Evolutionary conservation across 2,888 invertebrate genomes (phyloP).

Genomic region (Caenorhabditis zanzibari): DNA sequence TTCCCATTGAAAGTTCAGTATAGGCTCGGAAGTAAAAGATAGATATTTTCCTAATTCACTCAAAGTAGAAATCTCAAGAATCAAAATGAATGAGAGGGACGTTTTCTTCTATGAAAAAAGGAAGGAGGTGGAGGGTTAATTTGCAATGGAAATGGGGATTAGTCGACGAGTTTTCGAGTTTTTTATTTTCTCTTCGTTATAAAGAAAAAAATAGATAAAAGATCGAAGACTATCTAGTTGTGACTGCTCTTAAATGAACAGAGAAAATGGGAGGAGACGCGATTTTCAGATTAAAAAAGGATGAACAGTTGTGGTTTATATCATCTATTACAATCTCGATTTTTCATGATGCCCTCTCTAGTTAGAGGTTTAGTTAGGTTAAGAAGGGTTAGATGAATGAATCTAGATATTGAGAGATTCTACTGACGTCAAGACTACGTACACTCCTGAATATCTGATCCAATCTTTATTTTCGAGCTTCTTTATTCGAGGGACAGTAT

Average conservation of each 20-base stretch:
- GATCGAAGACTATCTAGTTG: conserved; percentile 29
- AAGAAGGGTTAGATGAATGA: not conserved
- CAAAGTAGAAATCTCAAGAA: conserved; percentile 27
- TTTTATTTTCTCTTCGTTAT: conserved; percentile 7
- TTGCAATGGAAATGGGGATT: conserved; percentile 63
- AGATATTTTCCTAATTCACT: conserved; percentile 4
- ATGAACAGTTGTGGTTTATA: not conserved
- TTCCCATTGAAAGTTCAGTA: conserved; percentile 5
- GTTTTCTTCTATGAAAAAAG: conserved; percentile 14
- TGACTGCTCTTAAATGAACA: not conserved
- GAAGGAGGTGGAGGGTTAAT: conserved; percentile 44
- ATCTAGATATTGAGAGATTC: not conserved
- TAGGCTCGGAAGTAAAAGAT: not conserved
- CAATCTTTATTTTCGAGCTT: not conserved
- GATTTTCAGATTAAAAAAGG: conserved; percentile 3
- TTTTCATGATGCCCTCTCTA: too few species aligned
- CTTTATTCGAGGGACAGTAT: not conserved
- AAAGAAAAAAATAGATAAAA: conserved; percentile 29
- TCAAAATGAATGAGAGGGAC: conserved; percentile 31
- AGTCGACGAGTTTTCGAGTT: conserved; percentile 31
- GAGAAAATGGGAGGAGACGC: not conserved
- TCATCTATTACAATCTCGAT: not conserved
- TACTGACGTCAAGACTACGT: conserved; percentile 9
- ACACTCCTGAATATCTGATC: not conserved
- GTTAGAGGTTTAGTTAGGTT: not conserved